These are phyloP conservation scores for Fregata magnificens DNA, from an alignment of 2,113 vertebrate species.

Conservation along the genomic window DNA sequence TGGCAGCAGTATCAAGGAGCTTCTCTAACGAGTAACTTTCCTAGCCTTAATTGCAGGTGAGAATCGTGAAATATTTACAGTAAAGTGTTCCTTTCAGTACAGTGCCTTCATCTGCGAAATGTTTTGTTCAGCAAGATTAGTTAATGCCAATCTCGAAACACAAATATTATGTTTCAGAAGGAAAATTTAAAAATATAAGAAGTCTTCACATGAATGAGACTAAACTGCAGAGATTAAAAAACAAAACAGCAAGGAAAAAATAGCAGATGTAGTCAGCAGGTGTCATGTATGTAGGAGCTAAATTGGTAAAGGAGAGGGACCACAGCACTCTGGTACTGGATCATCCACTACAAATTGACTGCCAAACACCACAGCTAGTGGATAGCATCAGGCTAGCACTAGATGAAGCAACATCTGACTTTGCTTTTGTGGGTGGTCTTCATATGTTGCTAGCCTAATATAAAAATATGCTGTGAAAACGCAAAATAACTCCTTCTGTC, in stretches of 20 bases:
- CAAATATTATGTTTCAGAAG: conserved; percentile 30
- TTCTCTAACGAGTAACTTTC: conserved; percentile 25
- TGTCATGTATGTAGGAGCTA: neutral
- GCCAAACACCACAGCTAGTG: conserved; percentile 20
- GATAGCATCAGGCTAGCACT: conserved; percentile 13
- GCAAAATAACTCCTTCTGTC: conserved; percentile 26
- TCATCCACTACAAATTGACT: neutral
- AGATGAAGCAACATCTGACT: conserved; percentile 30
- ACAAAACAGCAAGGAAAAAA: neutral
- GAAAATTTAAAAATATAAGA: neutral
- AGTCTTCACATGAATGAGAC: neutral
- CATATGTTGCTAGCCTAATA: conserved; percentile 49
- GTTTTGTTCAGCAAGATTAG: neutral
- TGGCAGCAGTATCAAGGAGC: conserved; percentile 49
- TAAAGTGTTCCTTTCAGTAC: neutral
- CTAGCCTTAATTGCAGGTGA: conserved; percentile 21
- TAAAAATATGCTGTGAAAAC: conserved; percentile 46
- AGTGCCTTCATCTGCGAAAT: neutral
- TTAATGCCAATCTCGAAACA: conserved; percentile 22
- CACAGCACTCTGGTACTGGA: neutral
- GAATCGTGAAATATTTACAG: conserved; percentile 37
- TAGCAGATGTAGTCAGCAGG: conserved; percentile 13
- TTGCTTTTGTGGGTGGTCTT: conserved; percentile 43
- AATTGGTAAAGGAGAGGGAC: neutral
- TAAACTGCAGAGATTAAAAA: neutral